Percentiles rank a stretch among this genome's conserved stretches.
Evolutionary conservation across 92 coral and sea anemone genomes (phyloP).

Genomic region (Heliopora coerulea): DNA sequence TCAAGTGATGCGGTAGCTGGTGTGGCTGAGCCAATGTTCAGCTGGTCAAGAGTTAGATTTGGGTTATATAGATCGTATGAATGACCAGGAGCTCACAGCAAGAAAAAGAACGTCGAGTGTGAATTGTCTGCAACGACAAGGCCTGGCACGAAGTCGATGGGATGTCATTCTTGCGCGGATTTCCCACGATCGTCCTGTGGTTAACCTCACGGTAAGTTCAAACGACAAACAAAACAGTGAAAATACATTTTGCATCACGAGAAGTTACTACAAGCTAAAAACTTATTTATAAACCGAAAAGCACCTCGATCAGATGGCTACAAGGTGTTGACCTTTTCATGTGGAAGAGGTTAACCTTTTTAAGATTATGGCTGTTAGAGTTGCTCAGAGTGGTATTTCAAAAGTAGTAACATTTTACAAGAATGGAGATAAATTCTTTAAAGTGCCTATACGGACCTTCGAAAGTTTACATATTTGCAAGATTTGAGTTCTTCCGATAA

Average conservation of each 20-base stretch:
- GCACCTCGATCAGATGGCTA: not conserved
- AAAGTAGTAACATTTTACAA: conserved; percentile 81
- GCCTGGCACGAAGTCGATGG: no score
- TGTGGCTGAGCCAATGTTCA: no score
- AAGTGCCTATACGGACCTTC: no score
- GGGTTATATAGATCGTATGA: no score
- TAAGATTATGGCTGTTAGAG: conserved; percentile 14
- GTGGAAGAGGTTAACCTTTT: no score
- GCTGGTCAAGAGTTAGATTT: no score
- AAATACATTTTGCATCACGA: not conserved
- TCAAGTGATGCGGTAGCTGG: not conserved
- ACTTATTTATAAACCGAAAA: not conserved
- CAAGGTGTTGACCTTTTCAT: not conserved
- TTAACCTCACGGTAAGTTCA: no score
- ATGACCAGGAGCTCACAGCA: no score
- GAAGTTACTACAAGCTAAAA: not conserved
- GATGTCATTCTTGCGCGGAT: not conserved
- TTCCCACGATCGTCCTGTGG: not conserved
- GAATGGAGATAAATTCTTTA: conserved; percentile 85
- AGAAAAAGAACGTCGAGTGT: no score
- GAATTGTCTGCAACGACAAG: no score
- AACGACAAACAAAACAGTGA: not conserved
- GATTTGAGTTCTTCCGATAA: no score
- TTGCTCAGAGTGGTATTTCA: conserved; percentile 48
- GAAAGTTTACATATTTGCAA: no score